Conservation (phyloP, 64 coral and sea anemone species). For the Platygyra sinensis region DNA sequence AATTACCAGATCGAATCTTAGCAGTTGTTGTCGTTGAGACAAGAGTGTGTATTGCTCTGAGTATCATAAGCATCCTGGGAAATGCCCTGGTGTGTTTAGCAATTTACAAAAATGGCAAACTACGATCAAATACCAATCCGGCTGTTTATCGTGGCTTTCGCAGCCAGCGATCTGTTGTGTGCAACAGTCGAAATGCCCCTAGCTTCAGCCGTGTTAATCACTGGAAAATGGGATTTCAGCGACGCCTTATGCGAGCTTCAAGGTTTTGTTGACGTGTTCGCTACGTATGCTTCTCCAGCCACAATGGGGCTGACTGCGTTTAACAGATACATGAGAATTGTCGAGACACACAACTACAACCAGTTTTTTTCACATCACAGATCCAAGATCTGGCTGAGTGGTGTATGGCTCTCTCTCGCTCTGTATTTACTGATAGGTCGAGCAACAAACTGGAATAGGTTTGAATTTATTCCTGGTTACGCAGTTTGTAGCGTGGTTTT, state of each 20-base stretch:
- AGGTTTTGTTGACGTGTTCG: conserved; percentile 33
- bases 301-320: not conserved
- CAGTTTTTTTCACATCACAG: not conserved
- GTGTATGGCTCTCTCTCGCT: not conserved
- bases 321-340: conserved; percentile 42
- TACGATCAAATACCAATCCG: conserved; percentile 18
- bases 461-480: conserved; percentile 8
- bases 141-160: conserved; percentile 19
- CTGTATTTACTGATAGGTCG: not conserved
- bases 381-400: not conserved
- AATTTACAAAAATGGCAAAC: conserved; percentile 5
- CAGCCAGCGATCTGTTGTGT: conserved; percentile 17
- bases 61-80: not conserved
- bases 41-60: not conserved
- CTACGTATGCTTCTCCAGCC: not conserved
- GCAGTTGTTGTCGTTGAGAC: not conserved
- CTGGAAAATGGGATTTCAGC: conserved; percentile 39
- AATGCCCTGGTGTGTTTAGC: conserved; percentile 25
- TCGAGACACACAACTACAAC: conserved; percentile 14
- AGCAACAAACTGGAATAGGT: not conserved
- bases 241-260: conserved; percentile 37
- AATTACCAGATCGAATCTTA: not conserved
- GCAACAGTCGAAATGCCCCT: conserved; percentile 8
- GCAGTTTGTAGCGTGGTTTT: not conserved
- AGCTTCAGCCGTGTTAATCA: not conserved